Percentiles rank a stretch among this genome's conserved stretches.
These are phyloP conservation scores for Rhopalosiphum maidis DNA, from an alignment of 1,140 invertebrate genomes.

Conservation along the genomic window DNA sequence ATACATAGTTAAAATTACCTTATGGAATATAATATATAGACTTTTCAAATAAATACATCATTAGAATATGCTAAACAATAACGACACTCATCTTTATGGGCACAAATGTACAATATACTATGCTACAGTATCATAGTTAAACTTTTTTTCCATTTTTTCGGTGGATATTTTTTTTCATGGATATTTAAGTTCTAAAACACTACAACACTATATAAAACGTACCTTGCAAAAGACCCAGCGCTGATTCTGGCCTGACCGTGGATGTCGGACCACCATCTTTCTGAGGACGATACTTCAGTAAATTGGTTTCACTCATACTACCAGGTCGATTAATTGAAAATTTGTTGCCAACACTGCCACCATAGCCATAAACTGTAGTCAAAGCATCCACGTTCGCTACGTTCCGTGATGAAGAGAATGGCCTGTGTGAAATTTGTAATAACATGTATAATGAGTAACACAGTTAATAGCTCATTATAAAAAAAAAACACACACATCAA, in stretches of 20 bases:
- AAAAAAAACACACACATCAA: background rate
- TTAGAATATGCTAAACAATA: background rate
- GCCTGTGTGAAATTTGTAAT: background rate
- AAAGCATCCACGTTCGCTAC: slow-evolving; percentile 7
- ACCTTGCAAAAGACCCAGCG: slow-evolving; percentile 65
- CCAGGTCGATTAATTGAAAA: slow-evolving; percentile 61
- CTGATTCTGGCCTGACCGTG: slow-evolving; percentile 64
- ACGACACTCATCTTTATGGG: background rate
- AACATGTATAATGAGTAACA: background rate
- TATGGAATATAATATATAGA: background rate
- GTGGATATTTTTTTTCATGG: background rate
- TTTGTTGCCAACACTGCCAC: background rate
- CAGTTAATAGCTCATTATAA: background rate
- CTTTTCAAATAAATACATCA: background rate
- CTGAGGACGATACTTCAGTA: slow-evolving; percentile 63
- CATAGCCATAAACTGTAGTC: background rate
- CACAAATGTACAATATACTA: background rate
- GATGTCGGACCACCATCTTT: slow-evolving; percentile 60
- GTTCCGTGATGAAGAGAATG: slow-evolving; percentile 39
- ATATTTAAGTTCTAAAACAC: background rate
- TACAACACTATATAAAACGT: background rate
- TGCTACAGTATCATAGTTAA: background rate
- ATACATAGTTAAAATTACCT: background rate
- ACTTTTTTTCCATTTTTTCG: background rate
- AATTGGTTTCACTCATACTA: slow-evolving; percentile 66